A percentile compares a stretch with the other conserved stretches of the same genome.
phyloP scores from a whole-genome alignment of 2,888 invertebrate species.

The Dolichopus griseipennis region DNA sequence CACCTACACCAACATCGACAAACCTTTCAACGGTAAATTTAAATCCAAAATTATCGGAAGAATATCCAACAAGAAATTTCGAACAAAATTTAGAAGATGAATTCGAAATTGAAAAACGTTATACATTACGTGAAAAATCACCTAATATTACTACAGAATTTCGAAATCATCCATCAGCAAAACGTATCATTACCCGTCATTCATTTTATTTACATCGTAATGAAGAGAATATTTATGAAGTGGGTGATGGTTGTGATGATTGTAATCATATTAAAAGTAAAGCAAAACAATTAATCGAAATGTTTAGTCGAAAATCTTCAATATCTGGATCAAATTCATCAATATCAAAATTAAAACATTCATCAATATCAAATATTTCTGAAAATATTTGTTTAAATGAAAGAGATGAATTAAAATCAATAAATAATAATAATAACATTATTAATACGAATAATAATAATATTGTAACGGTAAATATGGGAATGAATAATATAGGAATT shows the following conservation, averaged over 20 bases:
- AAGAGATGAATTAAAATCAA: not conserved
- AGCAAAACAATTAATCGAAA: constrained; percentile 20
- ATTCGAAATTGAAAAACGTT: constrained; percentile 21
- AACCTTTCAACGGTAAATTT: not conserved
- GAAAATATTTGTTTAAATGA: not conserved
- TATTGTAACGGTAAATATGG: too few species aligned
- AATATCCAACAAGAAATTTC: not conserved
- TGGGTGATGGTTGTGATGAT: constrained; percentile 19
- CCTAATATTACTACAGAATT: constrained; percentile 7
- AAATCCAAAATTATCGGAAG: not conserved
- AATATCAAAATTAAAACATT: constrained; percentile 8
- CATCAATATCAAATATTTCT: not conserved
- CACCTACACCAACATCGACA: not conserved
- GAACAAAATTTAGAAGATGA: constrained; percentile 7
- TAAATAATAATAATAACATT: constrained; percentile 8
- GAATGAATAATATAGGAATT: not conserved
- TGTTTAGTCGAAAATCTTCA: constrained; percentile 15
- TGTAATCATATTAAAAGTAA: constrained; percentile 19
- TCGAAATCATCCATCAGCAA: constrained; percentile 7
- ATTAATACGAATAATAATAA: constrained; percentile 12
- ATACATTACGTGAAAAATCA: constrained; percentile 19
- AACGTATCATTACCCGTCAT: constrained; percentile 17
- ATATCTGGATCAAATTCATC: constrained; percentile 1
- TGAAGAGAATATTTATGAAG: constrained; percentile 17
- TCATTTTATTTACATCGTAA: constrained; percentile 22